Percentiles rank a stretch among this genome's conserved stretches.
Conservation (phyloP, 2,888 invertebrate genomes). For the Callyntrura sp. region DNA sequence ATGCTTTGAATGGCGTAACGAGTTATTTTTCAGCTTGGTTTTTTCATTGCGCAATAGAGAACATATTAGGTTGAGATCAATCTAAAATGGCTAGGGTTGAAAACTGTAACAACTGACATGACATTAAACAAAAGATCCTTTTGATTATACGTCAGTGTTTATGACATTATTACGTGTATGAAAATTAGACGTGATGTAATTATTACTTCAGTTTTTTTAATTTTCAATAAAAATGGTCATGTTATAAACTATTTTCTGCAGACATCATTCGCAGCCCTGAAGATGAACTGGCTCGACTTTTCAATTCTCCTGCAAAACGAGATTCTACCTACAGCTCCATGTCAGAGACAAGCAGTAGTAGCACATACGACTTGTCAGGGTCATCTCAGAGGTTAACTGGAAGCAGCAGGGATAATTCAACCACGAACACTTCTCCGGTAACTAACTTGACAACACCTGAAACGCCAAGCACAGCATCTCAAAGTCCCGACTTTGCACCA, state of each 20-base stretch:
- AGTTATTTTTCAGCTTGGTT: no score
- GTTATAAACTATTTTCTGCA: conserved; percentile 30
- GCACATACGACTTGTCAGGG: conserved; percentile 79
- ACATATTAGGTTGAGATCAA: no score
- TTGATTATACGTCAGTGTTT: no score
- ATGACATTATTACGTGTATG: no score
- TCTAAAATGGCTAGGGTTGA: no score
- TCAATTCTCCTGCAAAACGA: conserved; percentile 80
- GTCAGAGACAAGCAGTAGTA: conserved; percentile 82
- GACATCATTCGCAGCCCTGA: conserved; percentile 82
- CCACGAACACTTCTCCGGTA: conserved; percentile 72
- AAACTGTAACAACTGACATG: no score
- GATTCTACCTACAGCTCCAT: conserved; percentile 84
- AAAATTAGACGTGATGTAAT: no score
- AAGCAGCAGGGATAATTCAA: conserved; percentile 65
- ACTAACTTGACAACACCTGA: conserved; percentile 80
- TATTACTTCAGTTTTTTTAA: no score
- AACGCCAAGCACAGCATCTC: conserved; percentile 73
- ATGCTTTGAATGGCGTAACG: no score
- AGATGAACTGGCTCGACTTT: conserved; percentile 83
- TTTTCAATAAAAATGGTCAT: no score
- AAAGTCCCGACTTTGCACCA: conserved; percentile 45
- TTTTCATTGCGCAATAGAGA: no score
- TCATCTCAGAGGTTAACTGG: conserved; percentile 70
- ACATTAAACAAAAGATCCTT: no score